Percentiles rank a stretch among this genome's conserved stretches.
phyloP scores from a whole-genome alignment of 2,113 vertebrate species.

The Gallinago jamesoni region DNA sequence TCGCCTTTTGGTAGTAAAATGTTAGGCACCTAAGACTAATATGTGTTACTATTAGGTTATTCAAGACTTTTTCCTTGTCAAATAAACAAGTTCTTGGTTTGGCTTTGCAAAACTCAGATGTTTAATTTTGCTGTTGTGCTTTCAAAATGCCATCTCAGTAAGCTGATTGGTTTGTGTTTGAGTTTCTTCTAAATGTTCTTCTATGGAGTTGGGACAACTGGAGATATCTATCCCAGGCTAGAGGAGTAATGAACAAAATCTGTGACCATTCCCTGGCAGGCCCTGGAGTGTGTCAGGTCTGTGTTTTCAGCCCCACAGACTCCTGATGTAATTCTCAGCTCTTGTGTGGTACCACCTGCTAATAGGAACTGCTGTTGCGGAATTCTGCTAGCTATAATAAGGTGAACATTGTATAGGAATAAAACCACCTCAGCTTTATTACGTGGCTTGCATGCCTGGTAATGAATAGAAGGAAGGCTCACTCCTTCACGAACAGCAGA shows the following conservation, averaged over 20 bases:
- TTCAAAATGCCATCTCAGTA: background rate
- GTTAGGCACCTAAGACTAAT: background rate
- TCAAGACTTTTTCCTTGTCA: background rate
- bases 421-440: conserved; percentile 41
- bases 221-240: background rate
- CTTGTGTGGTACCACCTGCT: background rate
- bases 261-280: background rate
- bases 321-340: background rate
- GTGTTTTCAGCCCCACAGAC: background rate
- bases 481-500: conserved; percentile 1
- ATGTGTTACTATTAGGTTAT: background rate
- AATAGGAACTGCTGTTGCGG: background rate
- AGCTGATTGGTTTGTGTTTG: background rate
- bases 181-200: background rate
- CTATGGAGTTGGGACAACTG: background rate
- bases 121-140: background rate
- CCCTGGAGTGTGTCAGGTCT: background rate
- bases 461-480: conserved; percentile 40
- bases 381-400: background rate
- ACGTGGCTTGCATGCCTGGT: conserved; percentile 21
- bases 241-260: background rate
- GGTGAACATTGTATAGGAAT: background rate
- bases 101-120: background rate
- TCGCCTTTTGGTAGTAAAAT: background rate
- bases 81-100: background rate